Evolutionary conservation across 2,888 invertebrate species (phyloP), one percentile per base, ranked within the genome.

Genomic region (Aphidius colemani): DNA sequence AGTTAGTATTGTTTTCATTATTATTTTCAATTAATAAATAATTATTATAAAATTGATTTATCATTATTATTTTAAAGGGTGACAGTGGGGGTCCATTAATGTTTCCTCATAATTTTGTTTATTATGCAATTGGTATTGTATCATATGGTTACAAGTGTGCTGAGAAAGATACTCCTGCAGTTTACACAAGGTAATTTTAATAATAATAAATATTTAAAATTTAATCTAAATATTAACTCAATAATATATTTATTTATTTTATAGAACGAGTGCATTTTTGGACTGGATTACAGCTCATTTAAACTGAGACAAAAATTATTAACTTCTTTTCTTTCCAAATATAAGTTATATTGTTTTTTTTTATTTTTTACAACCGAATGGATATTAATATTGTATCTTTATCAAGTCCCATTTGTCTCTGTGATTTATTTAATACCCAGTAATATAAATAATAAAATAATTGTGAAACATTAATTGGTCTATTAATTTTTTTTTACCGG

Each of bases 1-100:
- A 83, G 92, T 86, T 75, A 72, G 70, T 51, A 41, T 49, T 49
- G 7, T 50, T 39, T 7, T 43, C 39, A 55, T 39, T 1, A 18
- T 18, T 18, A 18, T 18, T 18, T 1, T 18, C 2, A 18, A 18
- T 18, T 1, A 48, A 50, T 55, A 50, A 10, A 40, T 41, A 13
- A 41, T 41, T 5, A 30, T 30, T 3, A 5, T 30, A n/a, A 10
- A 30, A 41, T 41, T 41, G 5, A 11, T 59, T 4, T 13, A 8
- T 50, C 49, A 7, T 18, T 41, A 11, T n/a, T 39, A 59, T 57
- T 61, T 64, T 43, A 62, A 59, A 82, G 82, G 82, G 93, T 1
- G 94, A 94, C 83, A 92, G 92, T 56, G 94, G 94, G 0, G 94
- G 94, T 5, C 93, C 94, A 0, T 82, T 94, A 10, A 90, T 92